Evolutionary conservation across 2,113 vertebrate genomes (phyloP), one percentile per base, ranked within the genome.

Genomic region (Halichoerus grypus): DNA sequence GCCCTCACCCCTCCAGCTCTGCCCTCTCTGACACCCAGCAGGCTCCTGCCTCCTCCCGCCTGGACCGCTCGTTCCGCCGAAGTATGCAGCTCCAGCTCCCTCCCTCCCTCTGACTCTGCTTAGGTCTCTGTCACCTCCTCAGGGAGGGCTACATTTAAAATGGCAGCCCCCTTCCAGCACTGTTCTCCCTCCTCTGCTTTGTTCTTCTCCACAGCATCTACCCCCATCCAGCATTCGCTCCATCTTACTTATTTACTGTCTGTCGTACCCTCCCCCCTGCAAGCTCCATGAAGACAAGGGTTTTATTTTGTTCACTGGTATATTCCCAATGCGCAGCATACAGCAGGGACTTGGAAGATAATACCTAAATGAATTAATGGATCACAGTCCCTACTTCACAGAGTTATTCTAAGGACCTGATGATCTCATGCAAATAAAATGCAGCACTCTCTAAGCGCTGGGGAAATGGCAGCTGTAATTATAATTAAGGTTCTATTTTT

Each of bases 401-500:
- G 84, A 77, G 89, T 88, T 91, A 97, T 77, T 95, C 94, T 88
- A 71, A 95, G 87, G 72, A 46, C 76, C 88, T n/a, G 51, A 79
- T 69, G 88, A 93, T 42, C 88, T 90, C 87, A 95, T 72, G 81
- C 65, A 96, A 86, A 96, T 88, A 39, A 72, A 79, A 71, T 33
- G 49, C 83, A 46, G 67, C 39, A 7, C 46, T 69, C 65, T 42
- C 12, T 36, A 79, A 96, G 91, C 51, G 61, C 67, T 42, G 59
- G 59, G 26, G 26, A 94, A 72, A 83, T 31, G 77, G 86, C 83
- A 89, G 55, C 83, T 79, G 69, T 42, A 57, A 74, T 95, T 55
- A 84, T 65, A 61, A 72, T 61, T 76, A 87, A 90, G 92, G 21
- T 87, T 97, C 95, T 94, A 88, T 93, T 97, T 92, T n/a, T 87